Evolutionary conservation across 2,113 vertebrate genomes (phyloP).

Genomic region (Oryzias javanicus): DNA sequence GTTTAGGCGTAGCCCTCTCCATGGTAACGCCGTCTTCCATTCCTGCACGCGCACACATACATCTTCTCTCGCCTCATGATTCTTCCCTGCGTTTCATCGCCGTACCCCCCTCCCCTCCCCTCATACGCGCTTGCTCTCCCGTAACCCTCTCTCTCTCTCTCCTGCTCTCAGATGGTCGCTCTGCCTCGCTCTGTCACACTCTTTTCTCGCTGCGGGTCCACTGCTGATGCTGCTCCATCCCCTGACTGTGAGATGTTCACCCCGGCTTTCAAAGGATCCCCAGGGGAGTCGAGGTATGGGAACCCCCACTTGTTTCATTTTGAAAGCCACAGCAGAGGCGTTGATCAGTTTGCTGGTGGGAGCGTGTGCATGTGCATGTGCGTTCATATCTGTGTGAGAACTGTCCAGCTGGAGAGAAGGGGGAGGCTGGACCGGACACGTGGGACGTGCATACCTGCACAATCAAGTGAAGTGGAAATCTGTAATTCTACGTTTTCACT

Average conservation of each 20-base stretch:
- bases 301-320: slow-evolving; percentile 1
- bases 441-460: slow-evolving; percentile 1
- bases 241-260: slow-evolving; percentile 63
- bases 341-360: slow-evolving; percentile 19
- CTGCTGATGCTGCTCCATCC: slow-evolving; percentile 60
- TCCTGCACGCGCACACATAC: slow-evolving; percentile 21
- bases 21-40: slow-evolving; percentile 66
- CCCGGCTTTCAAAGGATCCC: slow-evolving; percentile 60
- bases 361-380: slow-evolving; percentile 14
- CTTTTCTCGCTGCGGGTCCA: slow-evolving; percentile 44
- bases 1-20: slow-evolving; percentile 60
- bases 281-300: slow-evolving; percentile 65
- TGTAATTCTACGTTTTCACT: neutral
- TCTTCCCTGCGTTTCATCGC: slow-evolving; percentile 38
- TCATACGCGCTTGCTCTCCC: slow-evolving; percentile 34
- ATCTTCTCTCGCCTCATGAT: slow-evolving; percentile 52
- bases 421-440: slow-evolving; percentile 28
- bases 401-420: slow-evolving; percentile 51
- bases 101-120: slow-evolving; percentile 64
- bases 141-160: slow-evolving; percentile 18
- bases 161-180: neutral
- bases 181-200: slow-evolving; percentile 17
- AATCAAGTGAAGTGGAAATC: slow-evolving; percentile 2
- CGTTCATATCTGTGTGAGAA: slow-evolving; percentile 44
- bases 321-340: slow-evolving; percentile 5